Evolutionary conservation across 1,140 invertebrate species (phyloP).

Genomic region (Bombus fervidus): DNA sequence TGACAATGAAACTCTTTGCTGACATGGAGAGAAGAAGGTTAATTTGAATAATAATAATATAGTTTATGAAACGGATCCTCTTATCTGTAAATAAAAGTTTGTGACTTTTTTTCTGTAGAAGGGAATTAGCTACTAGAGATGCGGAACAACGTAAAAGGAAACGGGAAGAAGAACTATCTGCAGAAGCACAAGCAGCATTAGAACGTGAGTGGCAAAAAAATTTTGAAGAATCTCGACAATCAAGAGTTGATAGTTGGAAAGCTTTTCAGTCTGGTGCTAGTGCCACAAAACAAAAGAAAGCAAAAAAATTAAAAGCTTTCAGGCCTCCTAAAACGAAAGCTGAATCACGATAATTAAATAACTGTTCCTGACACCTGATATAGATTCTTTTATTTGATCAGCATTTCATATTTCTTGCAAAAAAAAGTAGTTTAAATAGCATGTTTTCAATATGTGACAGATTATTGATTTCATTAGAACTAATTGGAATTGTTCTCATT

Average conservation of each 20-base stretch:
- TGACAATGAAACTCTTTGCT: conserved; percentile 99
- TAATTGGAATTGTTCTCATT: conserved; percentile 12
- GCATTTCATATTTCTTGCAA: conserved; percentile 55
- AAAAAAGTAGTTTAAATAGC: conserved; percentile 26
- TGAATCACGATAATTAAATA: conserved; percentile 90
- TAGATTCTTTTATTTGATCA: conserved; percentile 50
- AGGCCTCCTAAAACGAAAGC: conserved; percentile 98
- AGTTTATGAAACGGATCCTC: not conserved
- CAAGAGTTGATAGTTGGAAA: conserved; percentile 97
- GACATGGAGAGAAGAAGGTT: conserved; percentile 95
- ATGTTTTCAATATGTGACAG: conserved; percentile 3
- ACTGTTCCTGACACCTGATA: conserved; percentile 30
- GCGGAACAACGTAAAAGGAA: conserved; percentile 97
- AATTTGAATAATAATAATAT: not conserved
- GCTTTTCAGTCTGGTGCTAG: conserved; percentile 91
- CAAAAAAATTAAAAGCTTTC: conserved; percentile 91
- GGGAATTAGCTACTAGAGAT: conserved; percentile 93
- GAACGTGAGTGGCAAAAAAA: conserved; percentile 99
- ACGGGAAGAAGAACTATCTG: conserved; percentile 95
- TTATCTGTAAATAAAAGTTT: not conserved
- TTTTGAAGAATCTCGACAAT: conserved; percentile 98
- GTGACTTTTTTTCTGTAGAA: conserved; percentile 61
- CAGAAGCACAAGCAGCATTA: conserved; percentile 93
- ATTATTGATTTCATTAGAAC: conserved; percentile 8
- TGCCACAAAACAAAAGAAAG: conserved; percentile 88